Evolutionary conservation across 2,113 vertebrate genomes (phyloP), one percentile per base, ranked within the genome.

Genomic region (Lagopus muta): DNA sequence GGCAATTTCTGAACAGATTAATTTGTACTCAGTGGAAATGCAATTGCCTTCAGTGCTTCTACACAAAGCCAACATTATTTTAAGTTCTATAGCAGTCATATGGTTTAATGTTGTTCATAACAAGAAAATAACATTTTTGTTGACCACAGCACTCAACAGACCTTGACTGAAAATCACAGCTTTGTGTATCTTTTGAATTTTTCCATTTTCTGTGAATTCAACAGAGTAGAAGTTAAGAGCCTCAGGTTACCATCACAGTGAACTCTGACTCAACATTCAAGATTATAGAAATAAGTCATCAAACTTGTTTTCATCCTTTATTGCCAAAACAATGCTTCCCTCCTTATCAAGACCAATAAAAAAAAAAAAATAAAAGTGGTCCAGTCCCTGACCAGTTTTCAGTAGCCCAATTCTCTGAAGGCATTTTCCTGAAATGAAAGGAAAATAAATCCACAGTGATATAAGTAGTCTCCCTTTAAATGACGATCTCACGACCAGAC

Each of bases 31-130:
- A 84, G 50, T 77, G 40, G 48, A 87, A 93, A 43, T 85, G 55
- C 45, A 92, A 89, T 88, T 95, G 36, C 54, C 40, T 32, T 82
- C 50, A 62, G 13, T 70, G 27, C 50, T 94, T 85, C 64, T 10
- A 42, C 36, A 82, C 48, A 95, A 95, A 78, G 66, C 36, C 67
- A 89, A 88, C 12, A 38, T 25, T 76, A 88, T 95, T 94, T 73
- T 77, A 95, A 85, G 50, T 82, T 18, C 40, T 85, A 45, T 50
- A n/a, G 43, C 40, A 79, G 78, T 79, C 40, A 30, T 24, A 66
- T 34, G 12, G n/a, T 70, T 54, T n/a, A 82, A 76, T 11, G 5
- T 65, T 84, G 9, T 54, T 91, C 71, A 48, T 66, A 65, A 91
- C 75, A 82, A 13, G 21, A 92, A 94, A 92, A 84, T 6, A 47